Conservation (phyloP, 2,113 vertebrate species). For the Poecilia latipinna region DNA sequence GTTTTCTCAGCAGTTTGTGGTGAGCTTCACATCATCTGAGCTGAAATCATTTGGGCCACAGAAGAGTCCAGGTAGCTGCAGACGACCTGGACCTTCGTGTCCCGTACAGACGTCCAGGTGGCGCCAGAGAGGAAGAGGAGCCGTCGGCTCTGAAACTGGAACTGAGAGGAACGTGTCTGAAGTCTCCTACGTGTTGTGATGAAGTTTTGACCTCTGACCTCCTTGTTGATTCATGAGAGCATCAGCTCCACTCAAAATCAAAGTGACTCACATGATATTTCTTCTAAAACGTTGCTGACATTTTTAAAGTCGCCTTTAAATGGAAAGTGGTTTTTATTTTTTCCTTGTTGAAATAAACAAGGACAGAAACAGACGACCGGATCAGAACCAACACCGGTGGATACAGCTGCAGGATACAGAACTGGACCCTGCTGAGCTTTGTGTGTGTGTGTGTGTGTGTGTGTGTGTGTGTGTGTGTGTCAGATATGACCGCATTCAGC, state of each 20-base stretch:
- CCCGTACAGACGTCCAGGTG: too few species aligned
- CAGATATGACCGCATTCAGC: slow-evolving; percentile 46
- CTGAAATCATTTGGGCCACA: too few species aligned
- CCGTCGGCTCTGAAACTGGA: neutral
- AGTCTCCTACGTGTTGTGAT: slow-evolving; percentile 2
- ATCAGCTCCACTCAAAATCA: neutral
- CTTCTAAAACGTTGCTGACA: neutral
- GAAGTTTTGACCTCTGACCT: neutral
- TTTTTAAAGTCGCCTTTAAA: neutral
- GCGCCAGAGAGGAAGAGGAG: too few species aligned
- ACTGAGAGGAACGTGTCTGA: neutral
- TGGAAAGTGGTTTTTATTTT: neutral
- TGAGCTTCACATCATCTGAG: too few species aligned
- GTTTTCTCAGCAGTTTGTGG: too few species aligned
- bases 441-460: slow-evolving; percentile 3
- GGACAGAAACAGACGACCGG: neutral
- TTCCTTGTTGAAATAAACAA: neutral
- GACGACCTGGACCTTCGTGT: too few species aligned
- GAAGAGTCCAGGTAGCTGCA: too few species aligned
- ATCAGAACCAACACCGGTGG: too few species aligned
- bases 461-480: slow-evolving; percentile 41
- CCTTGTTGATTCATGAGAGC: neutral
- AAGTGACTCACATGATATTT: slow-evolving; percentile 18
- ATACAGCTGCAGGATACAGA: too few species aligned
- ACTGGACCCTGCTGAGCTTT: slow-evolving; percentile 29